Conservation (phyloP, 2,113 vertebrate genomes). For the Dolichotis patagonum region DNA sequence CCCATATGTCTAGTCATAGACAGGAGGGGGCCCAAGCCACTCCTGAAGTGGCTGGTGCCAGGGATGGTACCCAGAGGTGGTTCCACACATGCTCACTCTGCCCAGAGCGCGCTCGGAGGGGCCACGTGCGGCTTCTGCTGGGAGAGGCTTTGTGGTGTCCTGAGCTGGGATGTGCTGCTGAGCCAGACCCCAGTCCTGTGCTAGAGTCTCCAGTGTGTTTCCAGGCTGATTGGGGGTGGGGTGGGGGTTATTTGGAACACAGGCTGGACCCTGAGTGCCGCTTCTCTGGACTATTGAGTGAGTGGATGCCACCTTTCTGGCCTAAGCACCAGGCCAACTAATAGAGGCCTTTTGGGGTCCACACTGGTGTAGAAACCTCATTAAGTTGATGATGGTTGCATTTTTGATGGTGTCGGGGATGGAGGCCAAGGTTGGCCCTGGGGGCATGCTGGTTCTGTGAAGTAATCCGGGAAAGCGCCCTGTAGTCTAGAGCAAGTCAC, state of each 20-base stretch:
- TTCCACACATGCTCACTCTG: not conserved
- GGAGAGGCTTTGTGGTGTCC: not conserved
- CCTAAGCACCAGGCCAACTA: not conserved
- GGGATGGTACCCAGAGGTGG: not conserved
- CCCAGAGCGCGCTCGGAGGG: not conserved
- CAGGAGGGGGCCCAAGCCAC: not conserved
- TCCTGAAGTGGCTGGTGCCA: not conserved
- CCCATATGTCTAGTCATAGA: not conserved
- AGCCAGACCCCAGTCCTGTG: too few relatives aligned
- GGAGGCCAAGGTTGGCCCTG: not conserved
- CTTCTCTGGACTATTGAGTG: not conserved
- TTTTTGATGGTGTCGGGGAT: not conserved
- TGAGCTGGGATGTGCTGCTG: not conserved
- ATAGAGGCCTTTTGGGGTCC: not conserved
- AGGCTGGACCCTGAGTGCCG: not conserved
- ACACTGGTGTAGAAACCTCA: not conserved
- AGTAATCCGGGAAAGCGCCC: not conserved
- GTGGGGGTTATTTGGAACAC: not conserved
- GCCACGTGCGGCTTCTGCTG: not conserved
- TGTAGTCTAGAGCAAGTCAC: not conserved
- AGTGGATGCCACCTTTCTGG: not conserved
- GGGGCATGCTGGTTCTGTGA: too few relatives aligned
- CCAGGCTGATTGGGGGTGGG: not conserved
- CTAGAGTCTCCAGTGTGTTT: not conserved
- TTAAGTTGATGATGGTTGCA: not conserved